Evolutionary conservation across 2,113 vertebrate species (phyloP).

Genomic region (Eurypyga helias): DNA sequence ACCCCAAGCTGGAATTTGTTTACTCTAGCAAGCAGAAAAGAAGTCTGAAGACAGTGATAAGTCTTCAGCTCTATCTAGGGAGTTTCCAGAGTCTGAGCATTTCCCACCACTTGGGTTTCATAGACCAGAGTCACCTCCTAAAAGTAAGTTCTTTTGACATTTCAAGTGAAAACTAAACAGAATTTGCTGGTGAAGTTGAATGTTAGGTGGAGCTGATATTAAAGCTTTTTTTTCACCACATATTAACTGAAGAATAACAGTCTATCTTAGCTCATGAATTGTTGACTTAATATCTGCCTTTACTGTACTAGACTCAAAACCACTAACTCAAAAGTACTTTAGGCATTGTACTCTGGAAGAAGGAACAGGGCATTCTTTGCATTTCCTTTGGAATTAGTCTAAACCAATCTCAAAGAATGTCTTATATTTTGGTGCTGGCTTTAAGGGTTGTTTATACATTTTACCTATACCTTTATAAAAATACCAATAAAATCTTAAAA

Average conservation of each 20-base stretch:
- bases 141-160: neutral
- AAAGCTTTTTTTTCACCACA: neutral
- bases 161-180: neutral
- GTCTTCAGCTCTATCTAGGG: neutral
- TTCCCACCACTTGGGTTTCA: neutral
- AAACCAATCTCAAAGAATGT: neutral
- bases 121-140: neutral
- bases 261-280: neutral
- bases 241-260: neutral
- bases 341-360: neutral
- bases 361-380: neutral
- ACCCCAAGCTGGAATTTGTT: neutral
- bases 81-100: neutral
- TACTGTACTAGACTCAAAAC: neutral
- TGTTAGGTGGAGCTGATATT: neutral
- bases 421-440: neutral
- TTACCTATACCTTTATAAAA: neutral
- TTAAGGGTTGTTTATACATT: neutral
- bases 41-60: neutral
- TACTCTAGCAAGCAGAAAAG: neutral
- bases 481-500: neutral
- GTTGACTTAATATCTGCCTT: neutral
- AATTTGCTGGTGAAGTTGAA: neutral
- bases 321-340: neutral
- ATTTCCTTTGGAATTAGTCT: neutral